Evolutionary conservation across 2,888 invertebrate species (phyloP), one percentile per base, ranked within the genome.

Genomic region (Brachynemurus nebulosus): DNA sequence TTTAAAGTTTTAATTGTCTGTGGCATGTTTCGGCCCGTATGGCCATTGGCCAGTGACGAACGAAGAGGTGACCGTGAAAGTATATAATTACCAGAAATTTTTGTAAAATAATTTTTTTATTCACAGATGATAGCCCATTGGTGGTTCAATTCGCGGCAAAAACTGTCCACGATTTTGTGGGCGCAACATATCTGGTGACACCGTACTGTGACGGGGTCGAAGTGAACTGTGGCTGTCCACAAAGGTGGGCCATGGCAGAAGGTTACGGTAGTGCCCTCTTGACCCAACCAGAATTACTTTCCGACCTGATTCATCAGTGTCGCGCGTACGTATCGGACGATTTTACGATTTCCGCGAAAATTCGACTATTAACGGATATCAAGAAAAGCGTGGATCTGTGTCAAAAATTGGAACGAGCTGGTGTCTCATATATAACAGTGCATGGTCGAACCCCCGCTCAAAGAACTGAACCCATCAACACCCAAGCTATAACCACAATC

Each of bases 181-280:
- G 76, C 57, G 93, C 95, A 18, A 75, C 93, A 3, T 78, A 85
- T 66, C 67, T 96, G 50, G 76, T 93, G 25, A 78, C 80, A 51
- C 81, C 82, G 71, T 84, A 81, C 67, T 78, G 84, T 44, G 83
- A 88, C 69, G 97, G 97, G 5, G 83, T 95, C 2, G 97, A 97
- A 67, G 67, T 97, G 25, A 97, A 97, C 61, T 97, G 97, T 69
- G 97, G 97, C 1, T 97, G 97, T 55, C 97, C 97, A 1, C 97
- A 97, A 64, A 70, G 79, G 51, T 96, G 95, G 95, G 95, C 95
- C 0, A 81, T 88, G 64, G 76, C 83, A 52, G 86, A 89, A 59
- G 91, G 91, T 3, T 84, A 88, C 59, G 96, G 96, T 1, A 86
- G 86, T 56, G 78, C 81, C 47, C 64, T 96, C 51, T 64, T 96